Evolutionary conservation across 2,888 invertebrate genomes (phyloP), one percentile per base, ranked within the genome.

Genomic region (Miltochrista miniata): DNA sequence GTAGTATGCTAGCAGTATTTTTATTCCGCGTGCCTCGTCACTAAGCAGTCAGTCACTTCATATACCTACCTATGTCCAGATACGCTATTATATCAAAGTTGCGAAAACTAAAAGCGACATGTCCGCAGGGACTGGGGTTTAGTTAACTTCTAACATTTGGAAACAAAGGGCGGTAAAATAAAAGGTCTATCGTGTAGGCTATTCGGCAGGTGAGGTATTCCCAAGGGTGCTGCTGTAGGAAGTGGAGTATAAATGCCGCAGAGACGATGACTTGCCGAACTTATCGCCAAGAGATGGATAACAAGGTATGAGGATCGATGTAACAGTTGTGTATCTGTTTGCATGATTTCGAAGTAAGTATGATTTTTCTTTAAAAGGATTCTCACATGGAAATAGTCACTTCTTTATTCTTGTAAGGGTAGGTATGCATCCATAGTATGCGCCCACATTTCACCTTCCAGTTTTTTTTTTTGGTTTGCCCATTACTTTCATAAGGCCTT

Each of bases 201-300:
- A 73, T 83, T 85, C 74, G 79, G 83, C 87, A 88, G 90, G 88
- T 87, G 85, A 82, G 75, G 64, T 14, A 12, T 14, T 71, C 86
- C 72, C 86, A 1, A 14, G 82, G 81, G 88, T 81, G 62, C 73
- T 65, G 68, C 83, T 79, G 72, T 72, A 63, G 62, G 64, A 64
- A 72, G 66, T 61, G 45, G 53, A 61, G 68, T 59, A 69, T 71
- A 57, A 56, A 51, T 50, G 72, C 76, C 70, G 70, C 70, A 54
- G 68, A 64, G 59, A 70, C 70, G 52, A 68, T 88, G 87, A 88
- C 87, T 87, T 82, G 88, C 83, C 56, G 61, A 63, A 76, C 24
- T 43, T 24, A 18, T 24, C 12, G 51, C 29, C 14, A 38, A 41
- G 14, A 42, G 45, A 37, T 12, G 13, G 13, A 24, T 42, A n/a